A percentile compares a stretch with the other conserved stretches of the same genome.
phyloP scores from a whole-genome alignment of 2,888 invertebrate genomes.

The Coelogynopora nodosa region DNA sequence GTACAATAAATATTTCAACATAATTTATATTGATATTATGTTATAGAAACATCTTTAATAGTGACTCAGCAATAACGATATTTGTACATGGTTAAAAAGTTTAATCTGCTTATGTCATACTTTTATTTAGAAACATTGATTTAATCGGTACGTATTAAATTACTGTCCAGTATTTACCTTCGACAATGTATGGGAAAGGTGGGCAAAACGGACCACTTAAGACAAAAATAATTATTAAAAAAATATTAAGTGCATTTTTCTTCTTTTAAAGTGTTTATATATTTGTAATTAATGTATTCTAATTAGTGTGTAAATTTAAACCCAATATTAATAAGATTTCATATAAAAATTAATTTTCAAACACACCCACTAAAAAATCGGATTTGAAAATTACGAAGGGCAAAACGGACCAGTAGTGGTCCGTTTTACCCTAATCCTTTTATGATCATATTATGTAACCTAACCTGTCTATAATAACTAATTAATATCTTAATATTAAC shows the following conservation, averaged over 20 bases:
- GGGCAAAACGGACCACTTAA: background rate
- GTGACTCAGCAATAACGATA: no score
- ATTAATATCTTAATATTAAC: background rate
- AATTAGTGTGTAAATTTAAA: background rate
- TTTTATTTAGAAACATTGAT: no score
- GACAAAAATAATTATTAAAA: background rate
- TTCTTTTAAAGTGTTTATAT: background rate
- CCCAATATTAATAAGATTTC: background rate
- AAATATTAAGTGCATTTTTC: background rate
- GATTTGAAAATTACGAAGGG: background rate
- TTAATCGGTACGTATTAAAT: no score
- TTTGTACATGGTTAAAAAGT: no score
- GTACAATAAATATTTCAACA: no score
- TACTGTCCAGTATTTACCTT: no score
- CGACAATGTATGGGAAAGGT: no score
- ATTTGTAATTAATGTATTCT: background rate
- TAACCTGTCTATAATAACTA: background rate
- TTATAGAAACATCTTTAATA: no score
- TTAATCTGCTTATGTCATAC: no score
- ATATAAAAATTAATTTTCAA: background rate
- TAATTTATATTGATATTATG: no score
- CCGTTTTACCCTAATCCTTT: background rate
- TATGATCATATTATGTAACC: background rate
- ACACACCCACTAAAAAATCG: background rate
- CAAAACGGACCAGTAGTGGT: background rate